phyloP scores from a whole-genome alignment of 2,888 invertebrate species.

The Nephrocerus scutellatus region DNA sequence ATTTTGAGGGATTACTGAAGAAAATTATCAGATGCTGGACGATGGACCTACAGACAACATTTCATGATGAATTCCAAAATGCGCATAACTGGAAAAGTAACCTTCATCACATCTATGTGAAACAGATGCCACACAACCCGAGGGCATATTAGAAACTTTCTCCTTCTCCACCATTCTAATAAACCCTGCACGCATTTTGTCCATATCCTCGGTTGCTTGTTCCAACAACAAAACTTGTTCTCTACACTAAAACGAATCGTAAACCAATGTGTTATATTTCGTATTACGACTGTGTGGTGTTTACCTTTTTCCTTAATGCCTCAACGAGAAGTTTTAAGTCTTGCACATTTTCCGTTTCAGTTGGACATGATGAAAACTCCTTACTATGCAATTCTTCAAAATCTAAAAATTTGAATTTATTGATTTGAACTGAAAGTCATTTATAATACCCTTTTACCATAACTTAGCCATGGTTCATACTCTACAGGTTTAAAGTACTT shows the following conservation, averaged over 20 bases:
- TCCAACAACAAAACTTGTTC: slow-evolving; percentile 56
- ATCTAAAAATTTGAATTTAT: slow-evolving; percentile 37
- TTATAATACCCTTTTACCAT: no score
- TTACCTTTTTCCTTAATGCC: no score
- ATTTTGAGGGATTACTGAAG: not conserved
- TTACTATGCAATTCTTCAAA: slow-evolving; percentile 47
- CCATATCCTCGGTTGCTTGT: slow-evolving; percentile 49
- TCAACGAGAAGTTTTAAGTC: no score
- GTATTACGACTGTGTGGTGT: no score
- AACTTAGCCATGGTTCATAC: slow-evolving; percentile 76
- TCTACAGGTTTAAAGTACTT: slow-evolving; percentile 69
- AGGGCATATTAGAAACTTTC: slow-evolving; percentile 1
- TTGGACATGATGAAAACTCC: not conserved
- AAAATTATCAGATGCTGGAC: not conserved
- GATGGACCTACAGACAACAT: slow-evolving; percentile 68
- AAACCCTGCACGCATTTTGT: slow-evolving; percentile 37
- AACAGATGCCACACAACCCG: slow-evolving; percentile 47
- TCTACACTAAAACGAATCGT: no score
- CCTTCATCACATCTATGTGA: slow-evolving; percentile 63
- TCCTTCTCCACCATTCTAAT: slow-evolving; percentile 31
- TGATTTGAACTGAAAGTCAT: not conserved
- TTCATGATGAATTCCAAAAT: slow-evolving; percentile 87
- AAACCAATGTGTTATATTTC: no score
- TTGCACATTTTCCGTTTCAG: not conserved
- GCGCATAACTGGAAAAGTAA: slow-evolving; percentile 79